phyloP scores from a whole-genome alignment of 2,113 vertebrate species.

The Salvelinus alpinus region DNA sequence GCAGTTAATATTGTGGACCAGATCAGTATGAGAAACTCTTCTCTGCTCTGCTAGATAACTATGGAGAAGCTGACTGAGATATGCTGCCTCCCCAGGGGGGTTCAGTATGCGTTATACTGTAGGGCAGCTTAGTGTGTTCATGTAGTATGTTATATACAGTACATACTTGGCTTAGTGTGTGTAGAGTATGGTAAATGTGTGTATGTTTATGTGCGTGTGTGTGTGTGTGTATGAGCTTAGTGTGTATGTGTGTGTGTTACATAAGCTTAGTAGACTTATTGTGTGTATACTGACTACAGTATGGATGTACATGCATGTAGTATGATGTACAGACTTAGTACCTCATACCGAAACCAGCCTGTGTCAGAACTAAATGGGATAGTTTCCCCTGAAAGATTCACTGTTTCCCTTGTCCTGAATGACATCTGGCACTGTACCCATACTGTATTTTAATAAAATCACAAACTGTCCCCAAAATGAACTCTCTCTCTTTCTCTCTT shows the following conservation, averaged over 20 bases:
- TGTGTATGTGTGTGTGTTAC: no score
- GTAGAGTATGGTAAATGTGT: conserved; percentile 28
- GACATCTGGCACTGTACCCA: conserved; percentile 44
- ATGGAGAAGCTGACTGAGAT: conserved; percentile 29
- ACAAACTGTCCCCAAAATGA: conserved; percentile 64
- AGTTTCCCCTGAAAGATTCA: conserved; percentile 36
- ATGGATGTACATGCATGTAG: neutral
- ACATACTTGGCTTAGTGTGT: no score
- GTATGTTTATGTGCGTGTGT: neutral
- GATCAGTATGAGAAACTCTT: neutral
- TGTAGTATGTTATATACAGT: no score
- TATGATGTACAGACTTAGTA: conserved; percentile 31
- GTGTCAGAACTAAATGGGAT: conserved; percentile 43
- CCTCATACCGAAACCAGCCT: conserved; percentile 53
- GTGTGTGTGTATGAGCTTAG: no score
- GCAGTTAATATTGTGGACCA: neutral
- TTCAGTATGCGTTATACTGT: no score
- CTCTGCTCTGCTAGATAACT: conserved; percentile 9
- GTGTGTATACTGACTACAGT: no score
- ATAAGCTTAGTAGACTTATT: no score
- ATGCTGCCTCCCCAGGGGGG: conserved; percentile 23
- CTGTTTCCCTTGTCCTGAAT: conserved; percentile 61
- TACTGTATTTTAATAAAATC: conserved; percentile 58
- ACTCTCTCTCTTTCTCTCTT: conserved; percentile 61
- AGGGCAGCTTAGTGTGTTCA: no score